phyloP scores from a whole-genome alignment of 2,113 vertebrate genomes.

The Oryzias javanicus region DNA sequence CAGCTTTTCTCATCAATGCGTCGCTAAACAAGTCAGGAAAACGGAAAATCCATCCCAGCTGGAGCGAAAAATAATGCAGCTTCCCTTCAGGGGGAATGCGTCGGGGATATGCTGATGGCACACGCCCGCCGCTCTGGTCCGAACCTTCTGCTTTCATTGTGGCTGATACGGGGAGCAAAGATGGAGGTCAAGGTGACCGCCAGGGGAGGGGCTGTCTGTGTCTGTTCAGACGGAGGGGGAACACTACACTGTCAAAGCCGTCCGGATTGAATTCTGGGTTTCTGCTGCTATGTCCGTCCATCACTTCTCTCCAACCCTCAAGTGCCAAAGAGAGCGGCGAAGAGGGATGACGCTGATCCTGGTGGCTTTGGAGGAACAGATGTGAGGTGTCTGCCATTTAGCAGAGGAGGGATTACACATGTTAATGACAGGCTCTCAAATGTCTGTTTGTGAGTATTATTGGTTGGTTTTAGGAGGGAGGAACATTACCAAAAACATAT shows the following conservation, averaged over 20 bases:
- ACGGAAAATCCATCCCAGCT: constrained; percentile 59
- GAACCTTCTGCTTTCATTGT: constrained; percentile 32
- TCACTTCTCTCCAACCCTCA: constrained; percentile 33
- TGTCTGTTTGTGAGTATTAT: constrained; percentile 53
- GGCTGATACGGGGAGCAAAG: constrained; percentile 1
- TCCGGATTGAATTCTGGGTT: not conserved
- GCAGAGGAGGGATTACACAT: constrained; percentile 45
- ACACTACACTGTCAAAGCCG: not conserved
- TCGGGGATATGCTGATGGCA: constrained; percentile 42
- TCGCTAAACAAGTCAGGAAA: constrained; percentile 35
- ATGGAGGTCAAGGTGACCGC: constrained; percentile 43
- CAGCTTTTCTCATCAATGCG: constrained; percentile 18
- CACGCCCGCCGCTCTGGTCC: not conserved
- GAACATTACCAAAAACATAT: too few species aligned
- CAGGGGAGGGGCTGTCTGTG: constrained; percentile 1
- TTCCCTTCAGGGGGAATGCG: constrained; percentile 41
- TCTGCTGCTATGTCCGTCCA: not conserved
- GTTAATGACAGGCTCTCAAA: constrained; percentile 59
- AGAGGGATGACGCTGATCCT: constrained; percentile 10
- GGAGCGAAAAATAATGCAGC: constrained; percentile 51
- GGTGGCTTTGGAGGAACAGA: constrained; percentile 53
- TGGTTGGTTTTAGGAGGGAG: constrained; percentile 40
- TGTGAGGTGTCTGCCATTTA: constrained; percentile 60
- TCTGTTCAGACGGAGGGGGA: constrained; percentile 16
- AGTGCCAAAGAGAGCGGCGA: constrained; percentile 14